Percentiles rank a stretch among this genome's conserved stretches.
Evolutionary conservation across 2,113 vertebrate species (phyloP).

Genomic region (Protobothrops mucrosquamatus): DNA sequence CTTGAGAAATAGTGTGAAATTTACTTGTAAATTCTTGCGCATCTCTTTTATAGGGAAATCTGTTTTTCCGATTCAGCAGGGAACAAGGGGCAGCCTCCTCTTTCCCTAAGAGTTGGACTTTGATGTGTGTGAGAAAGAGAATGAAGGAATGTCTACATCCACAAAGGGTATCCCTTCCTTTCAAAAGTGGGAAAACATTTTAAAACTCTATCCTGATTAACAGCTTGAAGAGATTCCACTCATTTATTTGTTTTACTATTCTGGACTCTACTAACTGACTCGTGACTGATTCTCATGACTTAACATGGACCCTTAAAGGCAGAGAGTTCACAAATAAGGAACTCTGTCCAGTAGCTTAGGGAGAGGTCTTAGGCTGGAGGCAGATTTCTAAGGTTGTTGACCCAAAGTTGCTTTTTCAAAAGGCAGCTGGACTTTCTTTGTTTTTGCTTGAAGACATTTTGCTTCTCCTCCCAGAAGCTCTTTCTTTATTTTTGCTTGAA

Average conservation of each 20-base stretch:
- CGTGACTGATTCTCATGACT: background rate
- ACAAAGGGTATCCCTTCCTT: background rate
- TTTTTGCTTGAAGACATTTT: background rate
- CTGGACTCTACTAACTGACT: background rate
- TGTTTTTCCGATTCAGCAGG: background rate
- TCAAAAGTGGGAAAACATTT: background rate
- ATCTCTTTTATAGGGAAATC: background rate
- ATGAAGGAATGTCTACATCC: background rate
- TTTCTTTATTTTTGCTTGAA: background rate
- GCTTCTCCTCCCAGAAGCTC: background rate
- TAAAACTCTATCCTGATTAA: background rate
- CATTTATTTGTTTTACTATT: background rate
- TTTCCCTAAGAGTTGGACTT: background rate
- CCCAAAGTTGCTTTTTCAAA: background rate
- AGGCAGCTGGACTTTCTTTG: background rate
- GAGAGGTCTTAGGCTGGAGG: background rate
- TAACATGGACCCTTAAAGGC: background rate
- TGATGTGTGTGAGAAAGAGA: background rate
- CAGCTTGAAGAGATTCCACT: background rate
- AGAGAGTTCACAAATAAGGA: background rate
- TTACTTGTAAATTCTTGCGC: background rate
- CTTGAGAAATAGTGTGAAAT: background rate
- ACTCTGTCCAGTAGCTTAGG: too few relatives aligned
- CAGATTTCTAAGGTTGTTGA: background rate
- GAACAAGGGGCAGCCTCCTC: background rate